Evolutionary conservation across 2,888 invertebrate species (phyloP), one percentile per base, ranked within the genome.

Genomic region (Drosophila kuntzei): DNA sequence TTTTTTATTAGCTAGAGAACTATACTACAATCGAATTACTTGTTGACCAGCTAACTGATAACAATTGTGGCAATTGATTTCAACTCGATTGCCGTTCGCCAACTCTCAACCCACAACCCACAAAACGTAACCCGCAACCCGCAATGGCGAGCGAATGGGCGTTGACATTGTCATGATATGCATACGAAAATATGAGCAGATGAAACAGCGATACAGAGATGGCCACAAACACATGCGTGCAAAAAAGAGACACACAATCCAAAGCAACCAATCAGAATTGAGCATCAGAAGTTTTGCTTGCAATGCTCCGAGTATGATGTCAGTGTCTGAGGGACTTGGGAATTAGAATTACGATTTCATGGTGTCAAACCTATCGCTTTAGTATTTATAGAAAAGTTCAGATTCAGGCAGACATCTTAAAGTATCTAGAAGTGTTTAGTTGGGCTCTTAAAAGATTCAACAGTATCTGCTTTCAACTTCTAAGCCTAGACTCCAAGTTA

Each of bases 31-130:
- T 68, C 80, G 67, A 71, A 87, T 84, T 87, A 71, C 66, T 67
- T 83, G 81, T 87, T 74, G 68, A 43, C 69, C 66, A 43, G 76
- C 20, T 57, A 43, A 41, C 64, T 59, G 81, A 81, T 79, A 81
- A 79, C 71, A 75, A 79, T 76, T 71, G 57, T 16, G 55, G 75
- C 89, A 89, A 89, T 89, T 80, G 81, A 85, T 71, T 87, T 51
- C 61, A 50, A 39, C 64, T 65, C 64, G 51, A 81, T 81, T 77
- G 80, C 65, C 49, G 44, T 22, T 27, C 47, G 49, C 39, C 20
- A 63, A 69, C 36, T 44, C 18, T 18, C 39, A 22, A 12, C 12
- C 14, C 25, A 20, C 49, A 46, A 14, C 34, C 12, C 34, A 41
- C n/a, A 39, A 12, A 7, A 55, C 66, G 61, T 39, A 27, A 14